Evolutionary conservation across 2,888 invertebrate species (phyloP).

Genomic region (Mesoligia furuncula): DNA sequence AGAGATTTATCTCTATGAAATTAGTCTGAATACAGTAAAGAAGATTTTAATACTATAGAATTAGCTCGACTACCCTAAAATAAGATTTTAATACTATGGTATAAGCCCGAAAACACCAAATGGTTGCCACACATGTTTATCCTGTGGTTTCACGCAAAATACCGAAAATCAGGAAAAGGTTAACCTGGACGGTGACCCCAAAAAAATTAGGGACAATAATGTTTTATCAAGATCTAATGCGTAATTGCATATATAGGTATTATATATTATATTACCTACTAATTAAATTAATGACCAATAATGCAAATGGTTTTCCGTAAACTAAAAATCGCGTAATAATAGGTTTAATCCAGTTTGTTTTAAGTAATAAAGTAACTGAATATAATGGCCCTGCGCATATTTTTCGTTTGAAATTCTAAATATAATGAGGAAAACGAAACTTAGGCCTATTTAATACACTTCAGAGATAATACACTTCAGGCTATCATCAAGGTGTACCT

Average conservation of each 20-base stretch:
- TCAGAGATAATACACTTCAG: background rate
- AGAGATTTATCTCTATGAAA: background rate
- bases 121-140: background rate
- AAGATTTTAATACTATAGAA: background rate
- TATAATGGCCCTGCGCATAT: background rate
- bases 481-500: background rate
- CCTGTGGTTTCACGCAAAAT: background rate
- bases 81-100: background rate
- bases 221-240: background rate
- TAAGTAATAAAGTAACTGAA: background rate
- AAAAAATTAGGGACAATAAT: background rate
- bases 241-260: no score
- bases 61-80: background rate
- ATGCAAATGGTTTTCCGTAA: background rate
- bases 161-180: slow-evolving; percentile 4
- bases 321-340: background rate
- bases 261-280: background rate
- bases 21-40: background rate
- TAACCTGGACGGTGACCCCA: no score
- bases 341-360: background rate
- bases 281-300: background rate
- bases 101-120: background rate
- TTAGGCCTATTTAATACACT: background rate
- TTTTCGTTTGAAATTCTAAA: background rate
- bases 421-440: background rate